Evolutionary conservation across 2,888 invertebrate genomes (phyloP).

Genomic region (Polydrusus tereticollis): DNA sequence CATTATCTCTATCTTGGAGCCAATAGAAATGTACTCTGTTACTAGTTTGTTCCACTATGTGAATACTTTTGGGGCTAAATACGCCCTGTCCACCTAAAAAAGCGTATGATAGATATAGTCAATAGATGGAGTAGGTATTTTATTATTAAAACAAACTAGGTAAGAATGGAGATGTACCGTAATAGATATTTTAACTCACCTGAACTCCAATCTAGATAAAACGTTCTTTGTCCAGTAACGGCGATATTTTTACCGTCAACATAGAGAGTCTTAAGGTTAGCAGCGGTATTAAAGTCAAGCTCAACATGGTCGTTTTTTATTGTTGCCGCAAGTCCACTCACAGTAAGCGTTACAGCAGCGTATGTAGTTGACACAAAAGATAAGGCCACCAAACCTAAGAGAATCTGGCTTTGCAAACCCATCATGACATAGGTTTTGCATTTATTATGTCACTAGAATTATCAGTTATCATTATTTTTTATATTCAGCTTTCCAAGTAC

Average conservation of each 20-base stretch:
- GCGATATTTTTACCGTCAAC: slow-evolving; percentile 26
- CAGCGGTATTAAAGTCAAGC: slow-evolving; percentile 23
- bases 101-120: no score
- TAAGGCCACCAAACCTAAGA: neutral
- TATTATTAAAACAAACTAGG: no score
- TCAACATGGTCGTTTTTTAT: slow-evolving; percentile 34
- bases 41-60: slow-evolving; percentile 14
- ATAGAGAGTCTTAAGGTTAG: neutral
- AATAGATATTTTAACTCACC: slow-evolving; percentile 14
- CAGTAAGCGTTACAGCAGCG: slow-evolving; percentile 20
- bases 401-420: neutral
- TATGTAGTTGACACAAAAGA: neutral
- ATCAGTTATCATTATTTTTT: no score
- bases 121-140: no score
- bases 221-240: slow-evolving; percentile 14
- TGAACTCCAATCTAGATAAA: slow-evolving; percentile 33
- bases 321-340: slow-evolving; percentile 19
- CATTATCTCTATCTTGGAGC: slow-evolving; percentile 2
- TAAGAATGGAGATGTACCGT: no score
- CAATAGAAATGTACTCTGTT: slow-evolving; percentile 17
- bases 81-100: slow-evolving; percentile 24
- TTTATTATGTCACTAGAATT: no score
- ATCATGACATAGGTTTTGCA: neutral
- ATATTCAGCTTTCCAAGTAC: no score
- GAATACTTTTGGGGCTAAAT: neutral